Percentiles rank a stretch among this genome's conserved stretches.
phyloP scores from a whole-genome alignment of 2,888 invertebrate genomes.

The Norana najaformis region DNA sequence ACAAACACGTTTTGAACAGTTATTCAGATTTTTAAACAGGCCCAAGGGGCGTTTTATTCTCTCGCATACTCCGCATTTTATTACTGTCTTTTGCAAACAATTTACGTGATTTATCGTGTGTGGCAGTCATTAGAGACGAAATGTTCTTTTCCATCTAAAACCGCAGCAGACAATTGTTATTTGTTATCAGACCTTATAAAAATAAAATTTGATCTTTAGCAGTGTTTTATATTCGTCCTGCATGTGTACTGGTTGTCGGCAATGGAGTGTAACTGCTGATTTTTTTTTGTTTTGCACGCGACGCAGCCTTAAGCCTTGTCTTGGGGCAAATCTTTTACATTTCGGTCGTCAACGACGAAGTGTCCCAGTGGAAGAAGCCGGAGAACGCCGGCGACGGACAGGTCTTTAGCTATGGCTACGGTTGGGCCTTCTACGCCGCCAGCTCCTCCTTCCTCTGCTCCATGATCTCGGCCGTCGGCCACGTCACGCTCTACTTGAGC shows the following conservation, averaged over 20 bases:
- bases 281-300: not conserved
- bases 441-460: constrained; percentile 55
- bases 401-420: constrained; percentile 54
- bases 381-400: constrained; percentile 47
- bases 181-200: too few species aligned
- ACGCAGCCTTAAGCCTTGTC: constrained; percentile 54
- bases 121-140: too few species aligned
- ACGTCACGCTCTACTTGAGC: constrained; percentile 53
- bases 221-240: not conserved
- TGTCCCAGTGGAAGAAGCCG: constrained; percentile 52
- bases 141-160: too few species aligned
- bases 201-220: too few species aligned
- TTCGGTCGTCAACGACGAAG: constrained; percentile 59
- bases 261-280: not conserved
- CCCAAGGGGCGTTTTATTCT: too few species aligned
- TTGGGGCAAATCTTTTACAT: constrained; percentile 59
- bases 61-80: too few species aligned
- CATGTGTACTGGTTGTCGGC: too few species aligned
- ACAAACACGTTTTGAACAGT: too few species aligned
- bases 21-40: too few species aligned
- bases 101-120: too few species aligned
- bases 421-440: constrained; percentile 59
- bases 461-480: constrained; percentile 55
- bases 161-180: too few species aligned
- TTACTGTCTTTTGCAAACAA: too few species aligned